These are phyloP conservation scores for Pteromalus puparum DNA, from an alignment of 1,140 invertebrate species.

Conservation along the genomic window DNA sequence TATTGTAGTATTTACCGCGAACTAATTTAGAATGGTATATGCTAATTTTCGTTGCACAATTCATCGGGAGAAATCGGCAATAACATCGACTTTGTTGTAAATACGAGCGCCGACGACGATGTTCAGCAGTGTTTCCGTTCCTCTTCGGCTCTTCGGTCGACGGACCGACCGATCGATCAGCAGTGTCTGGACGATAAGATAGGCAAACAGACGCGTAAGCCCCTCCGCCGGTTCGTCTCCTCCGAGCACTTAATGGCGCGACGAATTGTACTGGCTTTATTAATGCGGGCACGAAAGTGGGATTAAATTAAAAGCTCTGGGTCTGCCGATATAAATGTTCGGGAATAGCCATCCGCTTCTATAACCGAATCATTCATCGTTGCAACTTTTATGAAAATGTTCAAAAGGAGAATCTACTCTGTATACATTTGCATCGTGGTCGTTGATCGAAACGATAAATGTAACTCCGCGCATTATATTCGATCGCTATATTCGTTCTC, in stretches of 20 bases:
- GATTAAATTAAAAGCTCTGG: background rate
- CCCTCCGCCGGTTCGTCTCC: too few relatives aligned
- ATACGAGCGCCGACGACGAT: background rate
- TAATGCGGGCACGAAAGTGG: background rate
- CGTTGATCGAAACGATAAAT: background rate
- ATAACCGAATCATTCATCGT: too few relatives aligned
- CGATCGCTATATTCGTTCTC: background rate
- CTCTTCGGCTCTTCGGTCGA: background rate
- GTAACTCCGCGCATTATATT: background rate
- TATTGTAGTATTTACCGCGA: background rate
- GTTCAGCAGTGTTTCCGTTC: background rate
- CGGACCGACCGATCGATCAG: slow-evolving; percentile 11
- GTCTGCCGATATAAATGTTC: background rate
- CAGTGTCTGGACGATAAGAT: slow-evolving; percentile 14
- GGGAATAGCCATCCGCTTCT: background rate
- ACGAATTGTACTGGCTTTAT: background rate
- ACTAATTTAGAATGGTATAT: background rate
- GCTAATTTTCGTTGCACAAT: background rate
- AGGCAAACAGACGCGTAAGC: slow-evolving; percentile 10
- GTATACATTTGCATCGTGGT: background rate
- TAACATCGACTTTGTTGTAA: background rate
- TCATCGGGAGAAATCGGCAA: too few relatives aligned
- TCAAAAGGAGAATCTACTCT: too few relatives aligned
- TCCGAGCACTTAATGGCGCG: background rate
- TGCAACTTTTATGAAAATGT: background rate